These are phyloP conservation scores for Poeciliopsis turneri DNA, from an alignment of 2,797 vertebrate species.

Conservation along the genomic window DNA sequence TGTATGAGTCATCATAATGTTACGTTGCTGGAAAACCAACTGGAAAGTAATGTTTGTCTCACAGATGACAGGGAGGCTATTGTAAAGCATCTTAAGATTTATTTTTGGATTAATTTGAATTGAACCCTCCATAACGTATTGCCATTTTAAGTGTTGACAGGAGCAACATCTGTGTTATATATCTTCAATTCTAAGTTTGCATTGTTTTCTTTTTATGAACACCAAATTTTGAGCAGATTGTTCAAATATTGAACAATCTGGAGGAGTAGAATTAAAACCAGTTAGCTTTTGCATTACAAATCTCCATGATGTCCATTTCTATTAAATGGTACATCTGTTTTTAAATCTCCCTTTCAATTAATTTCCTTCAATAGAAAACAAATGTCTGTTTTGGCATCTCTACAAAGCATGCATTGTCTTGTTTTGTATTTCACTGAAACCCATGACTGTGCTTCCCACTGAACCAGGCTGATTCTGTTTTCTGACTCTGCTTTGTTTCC, in stretches of 20 bases:
- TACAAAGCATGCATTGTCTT: constrained; percentile 48
- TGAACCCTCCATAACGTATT: not conserved
- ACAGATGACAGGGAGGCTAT: not conserved
- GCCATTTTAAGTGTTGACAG: not conserved
- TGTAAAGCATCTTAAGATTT: not conserved
- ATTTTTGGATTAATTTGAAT: not conserved
- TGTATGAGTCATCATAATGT: constrained; percentile 23
- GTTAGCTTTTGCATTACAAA: not conserved
- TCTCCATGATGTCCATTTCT: not conserved
- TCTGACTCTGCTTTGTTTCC: constrained; percentile 62
- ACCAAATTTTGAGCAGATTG: not conserved
- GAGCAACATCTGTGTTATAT: not conserved
- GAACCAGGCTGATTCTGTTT: constrained; percentile 29
- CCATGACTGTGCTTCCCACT: constrained; percentile 44
- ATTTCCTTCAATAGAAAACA: constrained; percentile 27
- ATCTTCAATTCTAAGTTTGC: not conserved
- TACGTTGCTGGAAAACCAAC: not conserved
- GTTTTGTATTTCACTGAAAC: constrained; percentile 21
- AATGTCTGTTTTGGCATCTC: constrained; percentile 29
- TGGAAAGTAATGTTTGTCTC: not conserved
- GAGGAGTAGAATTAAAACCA: not conserved
- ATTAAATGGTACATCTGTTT: not conserved
- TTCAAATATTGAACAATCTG: not conserved
- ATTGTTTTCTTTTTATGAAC: not conserved
- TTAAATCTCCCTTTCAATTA: not conserved